Conservation (phyloP, 2,113 vertebrate species). For the Hipposideros armiger region DNA sequence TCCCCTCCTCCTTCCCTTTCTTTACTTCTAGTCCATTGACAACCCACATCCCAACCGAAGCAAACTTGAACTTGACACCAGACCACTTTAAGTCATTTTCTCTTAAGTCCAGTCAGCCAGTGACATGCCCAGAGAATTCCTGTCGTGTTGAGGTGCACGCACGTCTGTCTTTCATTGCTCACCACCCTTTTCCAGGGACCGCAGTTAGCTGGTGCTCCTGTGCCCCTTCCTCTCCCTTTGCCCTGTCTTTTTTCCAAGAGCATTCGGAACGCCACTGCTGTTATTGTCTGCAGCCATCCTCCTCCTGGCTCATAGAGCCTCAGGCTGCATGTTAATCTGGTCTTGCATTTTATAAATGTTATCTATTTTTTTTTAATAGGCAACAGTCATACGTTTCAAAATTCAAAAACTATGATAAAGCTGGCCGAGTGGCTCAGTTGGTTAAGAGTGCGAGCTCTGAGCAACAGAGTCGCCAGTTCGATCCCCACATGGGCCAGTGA, state of each 20-base stretch:
- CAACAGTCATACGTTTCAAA: conserved; percentile 19
- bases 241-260: not conserved
- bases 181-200: not conserved
- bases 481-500: too few relatives aligned
- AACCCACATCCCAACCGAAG: not conserved
- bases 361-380: not conserved
- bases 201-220: not conserved
- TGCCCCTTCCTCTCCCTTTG: not conserved
- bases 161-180: not conserved
- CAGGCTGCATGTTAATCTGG: conserved; percentile 39
- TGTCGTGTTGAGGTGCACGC: not conserved
- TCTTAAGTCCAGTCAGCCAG: not conserved
- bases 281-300: not conserved
- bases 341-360: conserved; percentile 4
- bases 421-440: too few relatives aligned
- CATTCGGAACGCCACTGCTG: not conserved
- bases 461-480: too few relatives aligned
- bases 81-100: not conserved
- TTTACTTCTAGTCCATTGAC: not conserved
- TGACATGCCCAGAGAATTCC: not conserved
- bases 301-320: not conserved
- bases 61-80: not conserved
- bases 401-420: not conserved
- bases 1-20: not conserved
- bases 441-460: too few relatives aligned